Conservation (phyloP, 1,140 invertebrate species). For the Tachypleus tridentatus region DNA sequence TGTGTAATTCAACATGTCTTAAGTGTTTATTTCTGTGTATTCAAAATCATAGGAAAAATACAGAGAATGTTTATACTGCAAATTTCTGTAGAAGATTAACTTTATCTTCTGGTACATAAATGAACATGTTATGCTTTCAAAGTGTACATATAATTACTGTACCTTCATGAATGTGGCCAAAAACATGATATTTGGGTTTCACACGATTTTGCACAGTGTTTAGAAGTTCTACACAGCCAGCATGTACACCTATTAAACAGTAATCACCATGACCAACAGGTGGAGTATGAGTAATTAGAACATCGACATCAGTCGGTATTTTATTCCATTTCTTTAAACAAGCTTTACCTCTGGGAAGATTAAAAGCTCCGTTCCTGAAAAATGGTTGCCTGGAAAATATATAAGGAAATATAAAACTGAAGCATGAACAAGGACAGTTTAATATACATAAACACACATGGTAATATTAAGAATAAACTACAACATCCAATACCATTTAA, state of each 20-base stretch:
- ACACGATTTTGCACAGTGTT: constrained; percentile 60
- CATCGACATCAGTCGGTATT: constrained; percentile 61
- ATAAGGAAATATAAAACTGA: too few species aligned
- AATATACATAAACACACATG: too few species aligned
- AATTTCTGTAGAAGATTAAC: too few species aligned
- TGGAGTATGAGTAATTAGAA: constrained; percentile 66
- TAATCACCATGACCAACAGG: constrained; percentile 68
- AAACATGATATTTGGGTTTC: constrained; percentile 72
- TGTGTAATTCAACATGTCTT: too few species aligned
- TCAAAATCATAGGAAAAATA: too few species aligned
- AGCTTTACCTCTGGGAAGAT: constrained; percentile 51
- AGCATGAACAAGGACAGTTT: too few species aligned
- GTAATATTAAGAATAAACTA: too few species aligned
- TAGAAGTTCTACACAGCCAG: constrained; percentile 76
- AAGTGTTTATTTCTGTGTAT: too few species aligned
- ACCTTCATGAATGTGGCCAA: constrained; percentile 82
- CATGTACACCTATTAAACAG: constrained; percentile 56
- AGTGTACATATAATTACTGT: not conserved
- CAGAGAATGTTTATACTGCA: too few species aligned
- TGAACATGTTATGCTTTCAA: too few species aligned
- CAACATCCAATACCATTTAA: too few species aligned
- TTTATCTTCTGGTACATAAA: too few species aligned
- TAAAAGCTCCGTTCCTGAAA: constrained; percentile 71
- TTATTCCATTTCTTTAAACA: constrained; percentile 65
- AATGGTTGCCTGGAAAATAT: constrained; percentile 53